phyloP scores from a whole-genome alignment of 1,140 invertebrate genomes.

The Aradophagus sp. region DNA sequence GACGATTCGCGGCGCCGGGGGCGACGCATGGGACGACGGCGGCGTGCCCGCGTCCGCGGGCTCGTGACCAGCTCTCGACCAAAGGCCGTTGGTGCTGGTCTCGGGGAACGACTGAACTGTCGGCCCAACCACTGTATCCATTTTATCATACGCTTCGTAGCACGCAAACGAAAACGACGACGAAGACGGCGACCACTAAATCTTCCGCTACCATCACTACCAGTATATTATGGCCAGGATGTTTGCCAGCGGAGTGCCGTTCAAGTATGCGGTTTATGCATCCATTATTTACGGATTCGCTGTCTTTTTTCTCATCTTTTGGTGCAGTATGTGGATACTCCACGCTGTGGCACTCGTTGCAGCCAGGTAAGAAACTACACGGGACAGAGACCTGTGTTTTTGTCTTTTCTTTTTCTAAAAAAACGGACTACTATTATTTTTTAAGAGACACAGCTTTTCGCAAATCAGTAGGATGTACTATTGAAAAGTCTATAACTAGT shows the following conservation, averaged over 20 bases:
- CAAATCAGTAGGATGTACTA: too few relatives aligned
- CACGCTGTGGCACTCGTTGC: conserved; percentile 79
- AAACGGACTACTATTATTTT: too few relatives aligned
- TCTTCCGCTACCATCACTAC: too few relatives aligned
- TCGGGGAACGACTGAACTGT: not conserved
- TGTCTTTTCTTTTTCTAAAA: too few relatives aligned
- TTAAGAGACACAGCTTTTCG: too few relatives aligned
- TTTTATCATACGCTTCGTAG: conserved; percentile 1
- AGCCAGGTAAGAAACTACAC: conserved; percentile 75
- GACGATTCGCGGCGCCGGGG: conserved; percentile 6
- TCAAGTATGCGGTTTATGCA: conserved; percentile 35
- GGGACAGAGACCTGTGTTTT: too few relatives aligned
- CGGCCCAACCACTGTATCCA: not conserved
- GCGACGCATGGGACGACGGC: conserved; percentile 17
- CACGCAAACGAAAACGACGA: conserved; percentile 23
- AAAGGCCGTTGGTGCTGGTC: not conserved
- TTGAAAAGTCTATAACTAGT: too few relatives aligned
- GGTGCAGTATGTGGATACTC: conserved; percentile 80
- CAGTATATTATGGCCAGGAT: too few relatives aligned
- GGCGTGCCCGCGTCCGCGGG: conserved; percentile 15
- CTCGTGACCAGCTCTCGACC: conserved; percentile 16
- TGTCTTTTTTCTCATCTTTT: conserved; percentile 81
- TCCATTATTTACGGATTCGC: conserved; percentile 78
- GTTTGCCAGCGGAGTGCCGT: conserved; percentile 6
- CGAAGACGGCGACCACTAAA: not conserved